phyloP scores from a whole-genome alignment of 92 coral and sea anemone species.

The Porites lobata region DNA sequence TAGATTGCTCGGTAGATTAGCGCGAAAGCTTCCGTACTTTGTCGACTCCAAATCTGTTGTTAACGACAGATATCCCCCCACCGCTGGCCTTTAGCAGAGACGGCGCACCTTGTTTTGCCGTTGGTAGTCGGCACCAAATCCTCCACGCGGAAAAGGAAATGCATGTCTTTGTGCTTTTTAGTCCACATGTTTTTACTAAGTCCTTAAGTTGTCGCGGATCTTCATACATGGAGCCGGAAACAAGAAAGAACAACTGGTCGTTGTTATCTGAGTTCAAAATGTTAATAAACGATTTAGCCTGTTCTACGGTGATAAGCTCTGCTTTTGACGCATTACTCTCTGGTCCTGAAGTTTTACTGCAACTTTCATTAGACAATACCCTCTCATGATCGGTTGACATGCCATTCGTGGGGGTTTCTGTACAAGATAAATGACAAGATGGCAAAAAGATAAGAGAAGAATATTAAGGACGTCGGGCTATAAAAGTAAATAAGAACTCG shows the following conservation, averaged over 20 bases:
- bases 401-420: too few relatives aligned
- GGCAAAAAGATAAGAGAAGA: too few relatives aligned
- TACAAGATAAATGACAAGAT: too few relatives aligned
- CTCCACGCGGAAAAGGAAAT: conserved; percentile 29
- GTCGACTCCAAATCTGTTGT: conserved; percentile 6
- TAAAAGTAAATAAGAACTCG: too few relatives aligned
- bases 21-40: conserved; percentile 3
- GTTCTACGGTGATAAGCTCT: conserved; percentile 20
- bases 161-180: background rate
- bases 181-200: conserved; percentile 11
- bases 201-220: conserved; percentile 22
- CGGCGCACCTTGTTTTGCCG: background rate
- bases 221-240: conserved; percentile 36
- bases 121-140: background rate
- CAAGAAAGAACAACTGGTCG: conserved; percentile 10
- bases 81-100: conserved; percentile 24
- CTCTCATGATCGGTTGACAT: background rate
- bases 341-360: background rate
- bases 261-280: background rate
- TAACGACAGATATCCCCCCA: conserved; percentile 29
- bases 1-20: conserved; percentile 5
- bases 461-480: too few relatives aligned
- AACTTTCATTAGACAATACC: background rate
- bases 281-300: conserved; percentile 5
- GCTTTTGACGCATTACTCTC: background rate